Base-by-base conservation (phyloP, 2,113 vertebrate species). In the Sapayoa aenigma region DNA sequence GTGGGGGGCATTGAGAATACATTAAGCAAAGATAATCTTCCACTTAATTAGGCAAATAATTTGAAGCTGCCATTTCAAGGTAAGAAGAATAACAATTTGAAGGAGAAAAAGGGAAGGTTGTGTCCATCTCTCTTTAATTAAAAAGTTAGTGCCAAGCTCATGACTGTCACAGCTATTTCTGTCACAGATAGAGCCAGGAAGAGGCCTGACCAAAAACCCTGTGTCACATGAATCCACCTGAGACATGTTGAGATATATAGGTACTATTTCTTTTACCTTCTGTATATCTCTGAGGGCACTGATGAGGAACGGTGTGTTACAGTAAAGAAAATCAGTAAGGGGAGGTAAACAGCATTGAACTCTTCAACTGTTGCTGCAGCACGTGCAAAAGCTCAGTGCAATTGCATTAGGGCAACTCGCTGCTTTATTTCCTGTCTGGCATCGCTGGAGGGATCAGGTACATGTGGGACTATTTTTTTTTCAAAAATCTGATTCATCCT, bases 401-500 rank as follows among this genome's bases (percentile, higher is more conserved):
- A 28, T 72, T 17, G 46, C 92, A 59, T 82, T 37, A 56, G 82
- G 90, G 88, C 84, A 85, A 75, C 74, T 79, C 30, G 1, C 84
- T 52, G 79, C 85, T 96, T 92, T 66, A 46, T 89, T 92, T 91
- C 89, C 86, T 67, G 72, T 81, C 95, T 93, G 87, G 89, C 84
- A 74, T 59, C 1, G 6, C 93, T 76, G 68, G 41, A 89, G 87
- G 87, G 77, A 37, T 78, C 0, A 10, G 49, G 47, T 82, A 31
- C 77, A 20, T 17, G 63, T 76, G 85, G 78, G 94, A 67, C 73
- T 90, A 12, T 4, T 14, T 41, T 69, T 52, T 53, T 52, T 49
- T 18, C 14, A 16, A 83, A 83, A 90, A 86, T 10, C 67, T 90
- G 89, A 91, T 94, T 93, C 44, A 83, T 87, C 88, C 65, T 86